Conservation (phyloP, 2,113 vertebrate genomes). For the Pterocles gutturalis region DNA sequence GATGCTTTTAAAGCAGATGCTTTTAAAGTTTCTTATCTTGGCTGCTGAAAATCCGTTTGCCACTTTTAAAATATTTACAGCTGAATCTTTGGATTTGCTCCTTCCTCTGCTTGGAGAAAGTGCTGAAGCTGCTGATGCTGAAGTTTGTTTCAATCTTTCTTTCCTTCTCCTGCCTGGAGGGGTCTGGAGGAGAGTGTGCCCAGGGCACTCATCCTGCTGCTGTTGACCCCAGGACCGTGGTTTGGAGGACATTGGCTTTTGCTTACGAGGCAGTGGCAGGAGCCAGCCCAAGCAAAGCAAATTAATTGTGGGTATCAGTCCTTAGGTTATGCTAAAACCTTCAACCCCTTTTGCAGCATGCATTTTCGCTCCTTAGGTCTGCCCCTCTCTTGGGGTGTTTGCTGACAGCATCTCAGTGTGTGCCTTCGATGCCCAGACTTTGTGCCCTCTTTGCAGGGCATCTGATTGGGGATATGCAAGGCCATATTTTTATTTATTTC, state of each 20-base stretch:
- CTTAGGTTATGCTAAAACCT: not conserved
- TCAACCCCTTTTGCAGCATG: accelerated
- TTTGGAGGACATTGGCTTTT: not conserved
- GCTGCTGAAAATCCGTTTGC: not conserved
- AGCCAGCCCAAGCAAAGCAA: accelerated
- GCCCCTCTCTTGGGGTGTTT: not conserved
- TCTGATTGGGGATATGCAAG: not conserved
- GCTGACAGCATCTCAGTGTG: accelerated
- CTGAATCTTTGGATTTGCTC: not conserved
- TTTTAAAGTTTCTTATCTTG: not conserved
- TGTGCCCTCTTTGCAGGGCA: not conserved
- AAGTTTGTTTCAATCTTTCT: not conserved
- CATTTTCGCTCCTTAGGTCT: not conserved
- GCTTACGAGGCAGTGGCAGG: accelerated
- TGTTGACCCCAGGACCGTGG: not conserved
- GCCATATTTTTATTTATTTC: not conserved
- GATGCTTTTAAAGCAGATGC: not conserved
- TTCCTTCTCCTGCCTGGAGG: not conserved
- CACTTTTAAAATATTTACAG: not conserved
- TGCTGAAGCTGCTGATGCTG: not conserved
- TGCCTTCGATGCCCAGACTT: not conserved
- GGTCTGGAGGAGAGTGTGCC: accelerated
- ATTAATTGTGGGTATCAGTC: not conserved
- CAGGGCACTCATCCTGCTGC: not conserved
- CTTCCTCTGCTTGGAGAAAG: not conserved